These are phyloP conservation scores for Gambusia affinis DNA, from an alignment of 2,113 vertebrate genomes.

Conservation along the genomic window DNA sequence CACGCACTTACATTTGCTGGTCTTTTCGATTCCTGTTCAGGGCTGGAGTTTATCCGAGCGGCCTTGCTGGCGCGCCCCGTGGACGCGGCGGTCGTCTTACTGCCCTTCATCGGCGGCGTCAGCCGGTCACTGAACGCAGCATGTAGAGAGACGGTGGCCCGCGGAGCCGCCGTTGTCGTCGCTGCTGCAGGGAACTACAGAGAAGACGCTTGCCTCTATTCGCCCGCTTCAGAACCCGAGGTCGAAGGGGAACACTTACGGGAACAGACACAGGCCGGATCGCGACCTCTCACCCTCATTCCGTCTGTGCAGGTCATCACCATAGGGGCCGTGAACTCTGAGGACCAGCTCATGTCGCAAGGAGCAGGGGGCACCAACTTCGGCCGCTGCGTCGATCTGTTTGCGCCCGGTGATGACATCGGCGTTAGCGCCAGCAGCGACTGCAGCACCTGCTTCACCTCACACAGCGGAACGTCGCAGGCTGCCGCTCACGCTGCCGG, in stretches of 20 bases:
- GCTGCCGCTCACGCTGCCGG: constrained; percentile 89
- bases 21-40: constrained; percentile 57
- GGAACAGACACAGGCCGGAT: neutral
- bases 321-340: constrained; percentile 85
- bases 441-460: constrained; percentile 88
- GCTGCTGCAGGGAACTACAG: constrained; percentile 88
- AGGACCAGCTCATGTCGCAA: constrained; percentile 82
- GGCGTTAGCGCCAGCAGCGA: constrained; percentile 89
- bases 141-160: constrained; percentile 73
- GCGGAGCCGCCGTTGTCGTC: constrained; percentile 73
- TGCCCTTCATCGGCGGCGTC: constrained; percentile 82
- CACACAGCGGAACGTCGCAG: constrained; percentile 88
- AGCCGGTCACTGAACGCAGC: constrained; percentile 83
- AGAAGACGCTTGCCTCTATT: constrained; percentile 88
- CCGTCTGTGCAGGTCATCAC: constrained; percentile 85
- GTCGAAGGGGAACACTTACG: constrained; percentile 51
- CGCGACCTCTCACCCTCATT: neutral
- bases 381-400: constrained; percentile 88
- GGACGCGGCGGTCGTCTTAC: constrained; percentile 71
- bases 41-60: constrained; percentile 83
- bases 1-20: neutral
- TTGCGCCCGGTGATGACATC: constrained; percentile 90
- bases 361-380: constrained; percentile 87
- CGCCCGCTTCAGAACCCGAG: constrained; percentile 88
- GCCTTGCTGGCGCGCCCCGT: constrained; percentile 58